Evolutionary conservation across 2,888 invertebrate species (phyloP).

Genomic region (Odontocolon sp.): DNA sequence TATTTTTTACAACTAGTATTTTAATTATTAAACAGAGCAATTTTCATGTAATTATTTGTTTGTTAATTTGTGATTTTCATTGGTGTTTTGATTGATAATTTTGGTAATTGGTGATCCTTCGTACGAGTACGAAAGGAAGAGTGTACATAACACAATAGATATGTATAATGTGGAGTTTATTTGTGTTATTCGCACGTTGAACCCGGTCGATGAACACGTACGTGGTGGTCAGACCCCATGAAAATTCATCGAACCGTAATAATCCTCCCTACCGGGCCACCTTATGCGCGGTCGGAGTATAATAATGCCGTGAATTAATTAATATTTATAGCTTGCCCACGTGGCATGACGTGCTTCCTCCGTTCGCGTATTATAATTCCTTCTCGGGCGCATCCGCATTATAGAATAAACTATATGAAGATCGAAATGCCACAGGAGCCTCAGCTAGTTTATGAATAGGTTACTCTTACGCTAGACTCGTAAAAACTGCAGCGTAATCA

Average conservation of each 20-base stretch:
- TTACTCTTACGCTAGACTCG: constrained; percentile 10
- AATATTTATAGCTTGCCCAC: constrained; percentile 77
- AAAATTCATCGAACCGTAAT: constrained; percentile 69
- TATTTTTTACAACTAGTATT: too few relatives aligned
- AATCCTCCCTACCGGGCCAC: constrained; percentile 43
- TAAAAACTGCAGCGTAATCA: constrained; percentile 23
- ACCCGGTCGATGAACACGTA: constrained; percentile 21
- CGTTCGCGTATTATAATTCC: constrained; percentile 46
- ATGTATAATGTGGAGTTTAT: not conserved
- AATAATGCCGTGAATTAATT: constrained; percentile 77
- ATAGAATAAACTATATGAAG: not conserved
- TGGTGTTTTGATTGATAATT: too few relatives aligned
- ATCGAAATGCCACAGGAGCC: not conserved
- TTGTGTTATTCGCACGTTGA: constrained; percentile 13
- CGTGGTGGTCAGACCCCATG: constrained; percentile 56
- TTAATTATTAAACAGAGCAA: too few relatives aligned
- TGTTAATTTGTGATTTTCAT: too few relatives aligned
- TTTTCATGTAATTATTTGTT: too few relatives aligned
- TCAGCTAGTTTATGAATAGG: constrained; percentile 15
- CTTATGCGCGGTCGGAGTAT: constrained; percentile 19
- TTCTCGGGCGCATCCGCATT: constrained; percentile 29
- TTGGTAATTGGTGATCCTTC: too few relatives aligned
- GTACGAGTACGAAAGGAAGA: constrained; percentile 22
- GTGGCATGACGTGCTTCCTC: constrained; percentile 70
- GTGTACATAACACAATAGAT: constrained; percentile 24